A percentile compares a stretch with the other conserved stretches of the same genome.
phyloP scores from a whole-genome alignment of 2,888 invertebrate genomes.

The Venustoraphidia nigricollis region DNA sequence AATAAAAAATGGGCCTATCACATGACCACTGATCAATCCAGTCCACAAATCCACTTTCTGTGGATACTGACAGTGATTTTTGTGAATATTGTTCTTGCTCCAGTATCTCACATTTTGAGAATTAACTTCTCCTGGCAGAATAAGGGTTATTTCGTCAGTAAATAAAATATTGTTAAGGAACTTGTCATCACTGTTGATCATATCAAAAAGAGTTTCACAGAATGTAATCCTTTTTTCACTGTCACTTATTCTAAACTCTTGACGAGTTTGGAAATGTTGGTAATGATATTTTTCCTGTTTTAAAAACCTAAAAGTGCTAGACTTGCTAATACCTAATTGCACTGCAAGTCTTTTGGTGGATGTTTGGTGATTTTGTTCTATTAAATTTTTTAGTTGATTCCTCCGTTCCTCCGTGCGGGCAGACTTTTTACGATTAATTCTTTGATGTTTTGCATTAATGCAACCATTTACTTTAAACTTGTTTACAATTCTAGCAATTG shows the following conservation, averaged over 20 bases:
- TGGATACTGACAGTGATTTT: background rate
- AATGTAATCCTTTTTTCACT: background rate
- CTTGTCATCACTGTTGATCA: background rate
- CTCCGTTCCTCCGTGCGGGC: too few species aligned
- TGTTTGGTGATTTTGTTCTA: background rate
- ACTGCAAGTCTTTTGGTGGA: background rate
- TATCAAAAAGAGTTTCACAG: background rate
- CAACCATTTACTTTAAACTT: too few species aligned
- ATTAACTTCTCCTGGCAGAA: background rate
- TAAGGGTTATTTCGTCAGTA: background rate
- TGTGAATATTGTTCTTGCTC: background rate
- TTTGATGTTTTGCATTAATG: too few species aligned
- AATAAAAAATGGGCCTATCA: conserved; percentile 2
- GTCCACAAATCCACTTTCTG: background rate
- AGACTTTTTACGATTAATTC: too few species aligned
- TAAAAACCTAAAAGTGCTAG: background rate
- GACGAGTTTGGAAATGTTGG: background rate
- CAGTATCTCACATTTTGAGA: background rate
- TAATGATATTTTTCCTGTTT: background rate
- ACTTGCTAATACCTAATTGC: background rate
- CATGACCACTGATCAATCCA: background rate
- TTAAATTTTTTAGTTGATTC: background rate
- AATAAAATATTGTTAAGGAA: background rate
- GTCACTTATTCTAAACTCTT: background rate
- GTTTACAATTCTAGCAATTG: too few species aligned